Percentiles rank a stretch among this genome's conserved stretches.
Conservation (phyloP, 2,113 vertebrate species). For the Lagenorhynchus albirostris region DNA sequence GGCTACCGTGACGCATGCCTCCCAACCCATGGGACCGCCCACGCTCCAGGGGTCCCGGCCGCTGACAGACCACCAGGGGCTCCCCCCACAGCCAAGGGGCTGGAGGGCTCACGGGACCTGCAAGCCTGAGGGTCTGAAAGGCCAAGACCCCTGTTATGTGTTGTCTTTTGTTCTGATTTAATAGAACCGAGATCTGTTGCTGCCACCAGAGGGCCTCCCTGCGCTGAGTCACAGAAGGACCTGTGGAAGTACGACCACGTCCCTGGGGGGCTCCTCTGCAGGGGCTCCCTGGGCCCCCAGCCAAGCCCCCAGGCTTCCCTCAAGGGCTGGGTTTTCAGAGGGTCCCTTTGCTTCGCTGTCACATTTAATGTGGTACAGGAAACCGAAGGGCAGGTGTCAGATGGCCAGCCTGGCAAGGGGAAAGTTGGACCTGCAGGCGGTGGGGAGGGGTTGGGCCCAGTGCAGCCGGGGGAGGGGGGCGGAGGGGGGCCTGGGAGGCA, state of each 20-base stretch:
- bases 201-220: constrained; percentile 2
- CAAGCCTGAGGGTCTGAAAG: not conserved
- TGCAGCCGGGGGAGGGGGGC: accelerated
- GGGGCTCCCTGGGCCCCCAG: not conserved
- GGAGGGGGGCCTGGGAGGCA: not conserved
- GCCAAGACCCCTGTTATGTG: accelerated
- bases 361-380: not conserved
- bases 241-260: not conserved
- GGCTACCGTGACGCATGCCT: accelerated
- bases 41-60: not conserved
- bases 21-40: no score
- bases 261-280: not conserved
- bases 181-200: not conserved
- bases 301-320: accelerated
- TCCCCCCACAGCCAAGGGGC: accelerated
- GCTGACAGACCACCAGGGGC: accelerated
- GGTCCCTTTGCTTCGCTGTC: accelerated
- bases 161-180: not conserved
- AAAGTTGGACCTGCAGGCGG: not conserved
- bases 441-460: accelerated
- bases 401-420: no score
- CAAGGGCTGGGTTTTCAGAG: not conserved
- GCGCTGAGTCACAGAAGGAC: accelerated
- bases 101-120: not conserved
- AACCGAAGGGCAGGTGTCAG: not conserved